Evolutionary conservation across 1,140 invertebrate species (phyloP), one percentile per base, ranked within the genome.

Genomic region (Bombus sylvicola): DNA sequence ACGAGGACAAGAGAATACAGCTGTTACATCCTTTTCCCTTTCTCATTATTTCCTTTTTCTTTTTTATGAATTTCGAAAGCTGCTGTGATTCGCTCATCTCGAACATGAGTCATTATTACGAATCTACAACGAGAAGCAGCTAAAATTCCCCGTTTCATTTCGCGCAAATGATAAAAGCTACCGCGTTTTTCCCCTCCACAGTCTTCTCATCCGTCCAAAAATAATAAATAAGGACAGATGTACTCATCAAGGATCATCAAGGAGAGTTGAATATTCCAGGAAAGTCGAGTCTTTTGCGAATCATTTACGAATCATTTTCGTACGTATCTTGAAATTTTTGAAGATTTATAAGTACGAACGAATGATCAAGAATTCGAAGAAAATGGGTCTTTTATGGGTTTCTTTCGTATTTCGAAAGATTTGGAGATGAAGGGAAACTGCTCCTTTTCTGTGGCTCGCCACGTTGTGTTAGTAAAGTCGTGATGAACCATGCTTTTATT

Each of bases 401-500:
- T 34, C 15, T 28, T 25, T 41, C 15, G 10, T 62, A 25, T 28
- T n/a, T n/a, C 3, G 8, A n/a, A 59, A 22, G 41, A 9, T 15
- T 25, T 4, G 12, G n/a, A 3, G 39, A 43, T 53, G 22, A 25
- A 47, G n/a, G 47, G 31, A 15, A 31, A 9, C 37, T 15, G 64
- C 31, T 64, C 25, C 22, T 18, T 74, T 79, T 34, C n/a, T 5
- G n/a, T 57, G 22, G 34, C 10, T 53, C 6, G 28, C 25, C 1
- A 13, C 18, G n/a, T 39, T 37, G 43, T 64, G 77, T 83, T 81
- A 85, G 74, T 64, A 43, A 53, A 75, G 68, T 79, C 47, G 59
- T 22, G 59, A 74, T 34, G 74, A 66, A n/a, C 43, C 68, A 28
- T 37, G 64, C 62, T 88, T 90, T 86, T 87, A 87, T 85, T 85